Percentiles rank a stretch among this genome's conserved stretches.
Conservation (phyloP, 2,797 vertebrate genomes). For the Pogonophryne albipinna region DNA sequence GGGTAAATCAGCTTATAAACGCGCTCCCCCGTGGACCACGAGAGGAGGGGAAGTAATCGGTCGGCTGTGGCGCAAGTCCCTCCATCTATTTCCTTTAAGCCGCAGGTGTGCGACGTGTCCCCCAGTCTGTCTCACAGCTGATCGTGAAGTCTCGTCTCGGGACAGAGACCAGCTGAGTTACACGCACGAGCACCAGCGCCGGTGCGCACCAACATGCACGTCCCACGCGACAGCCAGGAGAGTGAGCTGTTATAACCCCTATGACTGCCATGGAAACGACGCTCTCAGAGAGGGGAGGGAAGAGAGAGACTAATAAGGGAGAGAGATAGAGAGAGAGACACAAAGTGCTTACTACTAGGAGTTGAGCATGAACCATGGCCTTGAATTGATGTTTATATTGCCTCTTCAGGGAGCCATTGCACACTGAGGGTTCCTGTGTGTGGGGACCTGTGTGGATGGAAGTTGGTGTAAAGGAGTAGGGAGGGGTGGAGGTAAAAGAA, state of each 20-base stretch:
- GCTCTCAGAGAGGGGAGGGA: conserved; percentile 1
- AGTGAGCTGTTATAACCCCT: conserved; percentile 63
- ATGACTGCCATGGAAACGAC: conserved; percentile 78
- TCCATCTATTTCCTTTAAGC: conserved; percentile 67
- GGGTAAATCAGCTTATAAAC: conserved; percentile 76
- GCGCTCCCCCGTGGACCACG: conserved; percentile 67
- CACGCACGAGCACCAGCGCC: conserved; percentile 22
- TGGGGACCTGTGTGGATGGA: conserved; percentile 26
- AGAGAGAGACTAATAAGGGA: conserved; percentile 20
- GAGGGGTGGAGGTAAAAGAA: conserved; percentile 40
- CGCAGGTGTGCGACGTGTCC: conserved; percentile 69
- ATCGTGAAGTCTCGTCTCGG: conserved; percentile 53
- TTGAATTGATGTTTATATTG: conserved; percentile 74
- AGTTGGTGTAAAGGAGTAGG: conserved; percentile 30
- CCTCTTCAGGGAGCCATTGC: conserved; percentile 58
- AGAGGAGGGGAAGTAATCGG: conserved; percentile 68
- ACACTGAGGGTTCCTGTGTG: conserved; percentile 44
- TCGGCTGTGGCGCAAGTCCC: conserved; percentile 39
- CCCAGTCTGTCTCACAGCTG: conserved; percentile 30
- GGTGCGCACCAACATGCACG: conserved; percentile 41
- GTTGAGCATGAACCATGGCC: conserved; percentile 54
- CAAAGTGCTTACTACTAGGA: conserved; percentile 43
- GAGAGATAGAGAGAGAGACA: conserved; percentile 13
- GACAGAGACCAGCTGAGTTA: conserved; percentile 35
- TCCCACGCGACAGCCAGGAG: conserved; percentile 33